Base-by-base conservation (phyloP, 2,797 vertebrate species). In the Megalops cyprinoides region DNA sequence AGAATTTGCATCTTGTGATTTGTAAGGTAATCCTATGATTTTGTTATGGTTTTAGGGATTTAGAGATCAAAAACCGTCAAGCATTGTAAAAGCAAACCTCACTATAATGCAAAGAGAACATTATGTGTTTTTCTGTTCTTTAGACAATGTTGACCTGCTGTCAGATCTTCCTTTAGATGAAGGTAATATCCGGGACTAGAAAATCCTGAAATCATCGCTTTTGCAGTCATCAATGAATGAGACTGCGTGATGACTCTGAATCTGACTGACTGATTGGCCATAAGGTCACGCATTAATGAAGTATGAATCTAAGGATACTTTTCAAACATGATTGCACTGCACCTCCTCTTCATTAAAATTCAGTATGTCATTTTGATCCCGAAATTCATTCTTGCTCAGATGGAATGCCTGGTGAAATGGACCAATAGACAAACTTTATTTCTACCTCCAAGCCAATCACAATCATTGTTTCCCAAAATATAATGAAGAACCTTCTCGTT, bases 101-200 rank as follows among this genome's bases (percentile, higher is more conserved):
- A 18, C 12, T 9, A 5, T 25, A 1, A 18, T 39, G 23, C 20
- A 69, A 7, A 10, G 42, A 18, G n/a, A 34, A 20, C 0, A 42
- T 42, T 12, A 46, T n/a, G 4, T 67, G 31, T 28, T 76, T 10
- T 25, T 76, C 2, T 55, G n/a, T 37, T 74, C 31, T 46, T 14
- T 74, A 44, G 42, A 60, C 51, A 44, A 42, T 48, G 8, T 80
- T 76, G 74, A 37, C 10, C 58, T 81, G 56, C 79, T 44, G 31
- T 53, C 46, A 67, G 79, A 81, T 42, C 55, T 34, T 25, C 25
- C 48, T 62, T 53, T 76, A 20, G 44, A 65, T 62, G 14, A 56
- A 81, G 79, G 60, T 75, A 51, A 74, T 34, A 31, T 18, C 6
- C n/a, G 28, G n/a, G 53, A 23, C 42, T 49, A 31, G 6, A 28